phyloP scores from a whole-genome alignment of 2,797 vertebrate species.

The Melanotaenia trifasciata region DNA sequence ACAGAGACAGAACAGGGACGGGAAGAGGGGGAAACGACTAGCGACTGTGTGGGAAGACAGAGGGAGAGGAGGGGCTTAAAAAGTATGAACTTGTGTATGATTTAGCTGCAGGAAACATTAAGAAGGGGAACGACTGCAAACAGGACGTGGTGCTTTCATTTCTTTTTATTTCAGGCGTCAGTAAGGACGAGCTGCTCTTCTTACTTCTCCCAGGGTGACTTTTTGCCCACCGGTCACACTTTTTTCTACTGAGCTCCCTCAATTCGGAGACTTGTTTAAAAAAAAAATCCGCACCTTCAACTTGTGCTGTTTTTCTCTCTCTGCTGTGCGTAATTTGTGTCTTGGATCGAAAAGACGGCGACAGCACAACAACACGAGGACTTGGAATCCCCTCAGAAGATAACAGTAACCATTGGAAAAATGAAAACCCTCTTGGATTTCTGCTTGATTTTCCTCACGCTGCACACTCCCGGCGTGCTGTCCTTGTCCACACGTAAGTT shows the following conservation, averaged over 20 bases:
- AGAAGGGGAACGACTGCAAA: constrained; percentile 78
- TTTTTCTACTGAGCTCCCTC: constrained; percentile 35
- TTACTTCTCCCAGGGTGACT: constrained; percentile 34
- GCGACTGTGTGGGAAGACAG: constrained; percentile 73
- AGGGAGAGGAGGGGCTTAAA: constrained; percentile 86
- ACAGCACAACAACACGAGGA: constrained; percentile 64
- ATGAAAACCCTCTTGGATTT: constrained; percentile 74
- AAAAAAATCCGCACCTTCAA: constrained; percentile 9
- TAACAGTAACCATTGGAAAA: constrained; percentile 47
- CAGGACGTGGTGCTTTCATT: constrained; percentile 61
- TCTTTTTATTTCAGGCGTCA: constrained; percentile 16
- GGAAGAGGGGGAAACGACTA: constrained; percentile 66
- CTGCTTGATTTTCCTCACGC: constrained; percentile 71
- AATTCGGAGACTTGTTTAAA: constrained; percentile 40
- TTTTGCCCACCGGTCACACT: constrained; percentile 41
- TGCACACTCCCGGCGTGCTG: constrained; percentile 78
- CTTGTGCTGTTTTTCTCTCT: constrained; percentile 48
- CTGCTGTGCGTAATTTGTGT: constrained; percentile 66
- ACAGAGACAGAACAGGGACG: constrained; percentile 36
- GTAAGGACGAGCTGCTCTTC: constrained; percentile 34
- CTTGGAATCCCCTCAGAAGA: constrained; percentile 30
- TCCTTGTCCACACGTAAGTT: constrained; percentile 86
- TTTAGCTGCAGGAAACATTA: constrained; percentile 89
- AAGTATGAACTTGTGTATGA: constrained; percentile 90
- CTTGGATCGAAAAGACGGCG: constrained; percentile 48